Percentiles rank a stretch among this genome's conserved stretches.
phyloP scores from a whole-genome alignment of 2,797 vertebrate species.

The Gadopsis bispinosus region DNA sequence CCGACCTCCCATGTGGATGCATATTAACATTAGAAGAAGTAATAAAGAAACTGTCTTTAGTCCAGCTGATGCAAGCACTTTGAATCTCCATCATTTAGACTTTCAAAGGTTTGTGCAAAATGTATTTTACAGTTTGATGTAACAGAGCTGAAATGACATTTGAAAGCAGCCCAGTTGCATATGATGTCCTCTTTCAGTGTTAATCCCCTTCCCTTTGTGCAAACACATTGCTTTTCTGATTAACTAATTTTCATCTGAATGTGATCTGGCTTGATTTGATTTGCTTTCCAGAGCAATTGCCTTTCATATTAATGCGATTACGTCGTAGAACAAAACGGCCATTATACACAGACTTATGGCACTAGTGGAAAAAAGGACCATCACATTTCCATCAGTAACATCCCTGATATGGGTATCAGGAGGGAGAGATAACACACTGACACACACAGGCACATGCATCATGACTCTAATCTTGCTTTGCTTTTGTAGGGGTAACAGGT shows the following conservation, averaged over 20 bases:
- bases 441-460: constrained; percentile 47
- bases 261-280: constrained; percentile 83
- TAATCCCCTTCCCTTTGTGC: constrained; percentile 66
- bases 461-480: constrained; percentile 51
- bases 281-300: constrained; percentile 80
- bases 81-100: constrained; percentile 26
- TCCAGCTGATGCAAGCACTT: constrained; percentile 28
- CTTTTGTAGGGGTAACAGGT: too few species aligned
- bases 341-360: constrained; percentile 81
- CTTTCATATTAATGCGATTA: constrained; percentile 84
- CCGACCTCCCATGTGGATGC: constrained; percentile 1
- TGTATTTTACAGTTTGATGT: constrained; percentile 47
- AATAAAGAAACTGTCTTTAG: constrained; percentile 16
- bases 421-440: constrained; percentile 66
- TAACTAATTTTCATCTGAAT: constrained; percentile 81
- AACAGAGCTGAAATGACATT: constrained; percentile 42
- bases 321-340: constrained; percentile 77
- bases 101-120: constrained; percentile 43
- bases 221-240: constrained; percentile 76
- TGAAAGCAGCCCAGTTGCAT: constrained; percentile 54
- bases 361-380: constrained; percentile 66
- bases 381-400: constrained; percentile 77
- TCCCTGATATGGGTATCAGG: constrained; percentile 76
- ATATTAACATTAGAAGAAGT: constrained; percentile 2
- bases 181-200: constrained; percentile 61